A percentile compares a stretch with the other conserved stretches of the same genome.
These are phyloP conservation scores for Dromaius novaehollandiae DNA, from an alignment of 2,113 vertebrate species.

Conservation along the genomic window DNA sequence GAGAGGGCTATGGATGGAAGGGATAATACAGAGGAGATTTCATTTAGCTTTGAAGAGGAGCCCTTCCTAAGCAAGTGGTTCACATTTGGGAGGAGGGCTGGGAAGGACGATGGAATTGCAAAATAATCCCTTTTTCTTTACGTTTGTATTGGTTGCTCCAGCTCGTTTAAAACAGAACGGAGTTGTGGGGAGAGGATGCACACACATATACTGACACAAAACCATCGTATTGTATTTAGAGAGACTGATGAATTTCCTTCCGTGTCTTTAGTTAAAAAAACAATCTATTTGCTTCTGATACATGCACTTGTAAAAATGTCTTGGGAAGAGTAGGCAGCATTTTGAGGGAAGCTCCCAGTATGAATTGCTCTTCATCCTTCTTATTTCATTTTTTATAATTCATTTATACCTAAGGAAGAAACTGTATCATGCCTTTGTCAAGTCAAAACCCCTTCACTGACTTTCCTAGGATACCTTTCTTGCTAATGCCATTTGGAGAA, in stretches of 20 bases:
- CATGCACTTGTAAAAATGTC: neutral
- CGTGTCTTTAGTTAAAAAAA: neutral
- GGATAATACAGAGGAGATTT: conserved; percentile 31
- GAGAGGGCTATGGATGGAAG: neutral
- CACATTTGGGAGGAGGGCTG: neutral
- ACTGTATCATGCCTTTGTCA: neutral
- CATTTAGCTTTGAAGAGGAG: conserved; percentile 46
- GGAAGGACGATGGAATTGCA: neutral
- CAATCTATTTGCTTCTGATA: neutral
- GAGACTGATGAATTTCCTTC: neutral
- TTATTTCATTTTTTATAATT: neutral
- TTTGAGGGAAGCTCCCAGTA: neutral
- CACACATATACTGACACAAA: no score
- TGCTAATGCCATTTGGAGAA: neutral
- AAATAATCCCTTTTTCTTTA: conserved; percentile 16
- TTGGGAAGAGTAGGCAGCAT: neutral
- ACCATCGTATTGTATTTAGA: neutral
- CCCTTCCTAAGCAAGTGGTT: conserved; percentile 37
- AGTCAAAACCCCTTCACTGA: neutral
- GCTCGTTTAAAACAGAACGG: neutral
- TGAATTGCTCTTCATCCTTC: neutral
- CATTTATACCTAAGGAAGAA: neutral
- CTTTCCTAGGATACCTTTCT: neutral
- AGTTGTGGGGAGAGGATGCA: neutral
- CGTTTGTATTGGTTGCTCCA: neutral